Base-by-base conservation (phyloP, 2,888 invertebrate genomes). In the Tromatobia lineatoria region DNA sequence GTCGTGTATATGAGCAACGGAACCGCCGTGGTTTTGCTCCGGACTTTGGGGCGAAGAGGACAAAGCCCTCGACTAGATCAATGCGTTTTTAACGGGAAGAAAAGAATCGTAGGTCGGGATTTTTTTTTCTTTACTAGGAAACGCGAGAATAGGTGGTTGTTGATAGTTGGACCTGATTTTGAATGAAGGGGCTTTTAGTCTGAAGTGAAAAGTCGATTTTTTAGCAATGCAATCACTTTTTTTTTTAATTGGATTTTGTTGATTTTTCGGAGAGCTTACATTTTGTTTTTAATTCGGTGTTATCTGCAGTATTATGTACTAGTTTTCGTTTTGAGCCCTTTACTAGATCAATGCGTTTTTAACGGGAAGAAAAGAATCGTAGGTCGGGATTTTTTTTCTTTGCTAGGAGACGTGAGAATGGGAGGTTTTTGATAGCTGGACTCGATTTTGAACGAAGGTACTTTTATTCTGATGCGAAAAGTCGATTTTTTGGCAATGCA, bases 41-140 rank as follows among this genome's bases (percentile, higher is more conserved):
- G 75, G 47, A 64, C 52, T 64, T 61, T 50, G 50, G 20, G 11
- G 29, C 47, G 61, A 38, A 34, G 61, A 64, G 75, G 75, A 75
- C 75, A 75, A 75, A 75, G 75, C 64, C 75, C 50, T 50, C 18
- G 3, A 38, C 50, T n/a, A 34, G 64, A 75, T 75, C 50, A 25
- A 64, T 64, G 75, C 10, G 20, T 29, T 38, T 75, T 45, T 38
- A 15, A 4, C 34, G 4, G 29, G 29, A 50, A 8, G 47, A 20
- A 23, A 47, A 20, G 13, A 23, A 25, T 47, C 74, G 64, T 74
- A 74, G 73, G 73, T 74, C 73, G 29, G 73, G 61, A 34, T n/a
- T 38, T 18, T 74, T 38, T 61, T 18, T 29, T 18, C 8, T 38
- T 1, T 8, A 6, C 0, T 45, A n/a, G 29, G n/a, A 52, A 34